These are phyloP conservation scores for Chironomus riparius DNA, from an alignment of 2,888 invertebrate species.

Conservation along the genomic window DNA sequence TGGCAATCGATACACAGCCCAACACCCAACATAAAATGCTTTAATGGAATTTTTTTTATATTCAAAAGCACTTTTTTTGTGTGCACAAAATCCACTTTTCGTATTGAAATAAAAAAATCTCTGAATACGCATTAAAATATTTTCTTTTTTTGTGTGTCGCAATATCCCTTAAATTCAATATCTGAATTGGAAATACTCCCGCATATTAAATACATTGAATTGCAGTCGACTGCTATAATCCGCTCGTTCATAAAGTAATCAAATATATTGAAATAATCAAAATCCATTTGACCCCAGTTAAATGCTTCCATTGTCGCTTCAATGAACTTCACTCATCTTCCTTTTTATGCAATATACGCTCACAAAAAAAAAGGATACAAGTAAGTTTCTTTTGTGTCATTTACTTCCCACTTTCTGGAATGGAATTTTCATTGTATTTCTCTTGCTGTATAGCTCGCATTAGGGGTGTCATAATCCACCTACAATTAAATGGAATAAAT, in stretches of 20 bases:
- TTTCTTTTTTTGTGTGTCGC: neutral
- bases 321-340: neutral
- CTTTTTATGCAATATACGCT: neutral
- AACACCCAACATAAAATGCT: neutral
- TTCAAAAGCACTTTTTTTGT: neutral
- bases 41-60: neutral
- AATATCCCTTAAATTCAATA: too few species aligned
- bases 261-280: conserved; percentile 27
- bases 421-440: neutral
- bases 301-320: neutral
- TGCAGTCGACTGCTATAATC: conserved; percentile 11
- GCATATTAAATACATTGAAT: too few species aligned
- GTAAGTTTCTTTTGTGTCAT: neutral
- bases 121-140: conserved; percentile 19
- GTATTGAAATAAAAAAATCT: neutral
- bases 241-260: conserved; percentile 26
- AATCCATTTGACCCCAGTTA: conserved; percentile 26
- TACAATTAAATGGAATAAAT: conserved; percentile 15
- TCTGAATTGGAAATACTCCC: too few species aligned
- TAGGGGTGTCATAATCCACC: conserved; percentile 26
- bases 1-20: neutral
- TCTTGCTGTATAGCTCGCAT: neutral
- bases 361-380: neutral
- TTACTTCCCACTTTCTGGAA: neutral
- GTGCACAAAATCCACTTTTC: neutral